phyloP scores from a whole-genome alignment of 2,113 vertebrate genomes.

The Fukomys damarensis region DNA sequence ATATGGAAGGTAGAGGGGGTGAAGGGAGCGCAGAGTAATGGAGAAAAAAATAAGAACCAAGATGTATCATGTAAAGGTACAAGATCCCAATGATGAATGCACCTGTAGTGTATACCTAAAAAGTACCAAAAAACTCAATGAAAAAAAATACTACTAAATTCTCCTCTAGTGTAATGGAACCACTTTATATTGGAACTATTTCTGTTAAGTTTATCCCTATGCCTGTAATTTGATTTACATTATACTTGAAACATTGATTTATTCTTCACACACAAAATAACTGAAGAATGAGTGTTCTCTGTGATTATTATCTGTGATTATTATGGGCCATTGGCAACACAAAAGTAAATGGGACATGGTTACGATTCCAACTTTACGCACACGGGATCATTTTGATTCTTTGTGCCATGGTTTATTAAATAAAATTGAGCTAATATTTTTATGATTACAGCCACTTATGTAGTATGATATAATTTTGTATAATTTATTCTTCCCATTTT shows the following conservation, averaged over 20 bases:
- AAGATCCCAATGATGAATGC: too few species aligned
- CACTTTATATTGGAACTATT: neutral
- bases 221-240: conserved; percentile 3
- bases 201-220: neutral
- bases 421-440: conserved; percentile 56
- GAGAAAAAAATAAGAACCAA: too few species aligned
- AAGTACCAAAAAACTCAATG: neutral
- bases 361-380: neutral
- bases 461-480: conserved; percentile 33
- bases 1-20: too few species aligned
- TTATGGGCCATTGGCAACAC: neutral
- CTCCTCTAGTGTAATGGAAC: neutral
- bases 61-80: too few species aligned
- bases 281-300: neutral
- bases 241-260: neutral
- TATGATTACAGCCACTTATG: neutral
- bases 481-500: conserved; percentile 24
- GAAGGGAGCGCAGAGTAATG: too few species aligned
- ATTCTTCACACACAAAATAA: neutral
- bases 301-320: neutral
- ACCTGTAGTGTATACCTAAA: too few species aligned
- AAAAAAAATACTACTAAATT: neutral
- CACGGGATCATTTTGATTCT: neutral
- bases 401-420: conserved; percentile 33
- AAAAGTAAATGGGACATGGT: neutral